Evolutionary conservation across 92 coral and sea anemone genomes (phyloP).

Genomic region (Plumapathes pennacea): DNA sequence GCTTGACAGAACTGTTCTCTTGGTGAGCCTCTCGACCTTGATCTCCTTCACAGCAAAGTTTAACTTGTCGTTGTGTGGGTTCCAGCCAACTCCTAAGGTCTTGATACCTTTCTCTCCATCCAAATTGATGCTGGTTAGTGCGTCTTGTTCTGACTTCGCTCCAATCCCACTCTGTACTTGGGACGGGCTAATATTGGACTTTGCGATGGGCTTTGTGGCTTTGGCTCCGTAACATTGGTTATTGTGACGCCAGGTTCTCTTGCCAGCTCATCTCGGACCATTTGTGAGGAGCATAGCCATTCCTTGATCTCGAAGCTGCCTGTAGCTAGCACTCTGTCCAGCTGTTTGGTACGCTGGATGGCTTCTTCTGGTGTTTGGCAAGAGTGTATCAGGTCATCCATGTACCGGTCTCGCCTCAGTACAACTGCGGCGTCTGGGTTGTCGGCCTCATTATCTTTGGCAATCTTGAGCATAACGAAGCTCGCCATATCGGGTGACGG

Average conservation of each 20-base stretch:
- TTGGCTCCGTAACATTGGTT: too few relatives aligned
- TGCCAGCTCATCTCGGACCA: too few relatives aligned
- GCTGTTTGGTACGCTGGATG: background rate
- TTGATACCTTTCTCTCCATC: constrained; percentile 22
- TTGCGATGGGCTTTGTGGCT: too few relatives aligned
- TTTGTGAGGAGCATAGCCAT: constrained; percentile 16
- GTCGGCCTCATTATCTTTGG: constrained; percentile 20
- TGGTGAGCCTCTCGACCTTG: constrained; percentile 19
- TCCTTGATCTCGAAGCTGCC: constrained; percentile 42
- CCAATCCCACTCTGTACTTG: too few relatives aligned
- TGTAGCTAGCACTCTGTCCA: constrained; percentile 35
- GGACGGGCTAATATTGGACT: too few relatives aligned
- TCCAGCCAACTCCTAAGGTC: constrained; percentile 20
- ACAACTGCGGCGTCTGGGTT: constrained; percentile 9
- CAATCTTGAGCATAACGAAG: constrained; percentile 34
- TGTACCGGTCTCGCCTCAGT: constrained; percentile 18
- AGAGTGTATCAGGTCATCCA: constrained; percentile 33
- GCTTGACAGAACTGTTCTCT: constrained; percentile 45
- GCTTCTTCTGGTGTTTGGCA: constrained; percentile 20
- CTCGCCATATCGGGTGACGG: constrained; percentile 48
- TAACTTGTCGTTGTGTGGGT: constrained; percentile 20
- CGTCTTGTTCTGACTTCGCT: constrained; percentile 10
- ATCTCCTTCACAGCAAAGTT: constrained; percentile 27
- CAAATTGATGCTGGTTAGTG: background rate
- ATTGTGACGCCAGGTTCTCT: too few relatives aligned